Evolutionary conservation across 2,113 vertebrate genomes (phyloP).

Genomic region (Brienomyrus brachyistius): DNA sequence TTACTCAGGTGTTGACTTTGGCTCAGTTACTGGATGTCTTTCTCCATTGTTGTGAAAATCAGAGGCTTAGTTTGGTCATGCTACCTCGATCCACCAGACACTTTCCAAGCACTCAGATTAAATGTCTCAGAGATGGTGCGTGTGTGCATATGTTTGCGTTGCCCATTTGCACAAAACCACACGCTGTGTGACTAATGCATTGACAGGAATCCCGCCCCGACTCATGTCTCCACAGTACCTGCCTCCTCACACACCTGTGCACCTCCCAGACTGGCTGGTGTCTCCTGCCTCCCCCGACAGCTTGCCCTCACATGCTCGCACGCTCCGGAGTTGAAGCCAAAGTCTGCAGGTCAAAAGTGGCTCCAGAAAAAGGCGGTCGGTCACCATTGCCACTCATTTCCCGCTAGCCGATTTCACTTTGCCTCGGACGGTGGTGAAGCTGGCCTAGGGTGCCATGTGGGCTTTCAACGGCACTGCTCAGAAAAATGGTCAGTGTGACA

Average conservation of each 20-base stretch:
- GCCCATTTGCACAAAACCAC: background rate
- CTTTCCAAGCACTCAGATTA: background rate
- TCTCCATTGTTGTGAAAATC: background rate
- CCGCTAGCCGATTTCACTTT: background rate
- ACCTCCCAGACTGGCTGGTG: background rate
- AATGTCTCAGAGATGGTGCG: background rate
- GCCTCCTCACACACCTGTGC: conserved; percentile 17
- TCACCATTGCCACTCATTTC: background rate
- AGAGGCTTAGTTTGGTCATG: background rate
- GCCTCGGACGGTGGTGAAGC: background rate
- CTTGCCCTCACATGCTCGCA: conserved; percentile 8
- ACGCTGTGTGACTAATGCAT: background rate
- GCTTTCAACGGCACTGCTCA: background rate
- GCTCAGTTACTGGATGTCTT: background rate
- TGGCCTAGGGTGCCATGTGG: background rate
- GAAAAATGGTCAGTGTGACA: background rate
- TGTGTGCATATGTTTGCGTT: background rate
- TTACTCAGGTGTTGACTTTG: background rate
- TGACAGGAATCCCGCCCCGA: background rate
- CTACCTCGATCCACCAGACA: background rate
- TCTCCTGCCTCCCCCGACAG: background rate
- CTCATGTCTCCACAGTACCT: background rate
- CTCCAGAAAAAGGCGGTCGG: background rate
- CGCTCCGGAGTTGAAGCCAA: background rate
- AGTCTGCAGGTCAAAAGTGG: background rate